Evolutionary conservation across 2,888 invertebrate species (phyloP), one percentile per base, ranked within the genome.

Genomic region (Plebejus argus): DNA sequence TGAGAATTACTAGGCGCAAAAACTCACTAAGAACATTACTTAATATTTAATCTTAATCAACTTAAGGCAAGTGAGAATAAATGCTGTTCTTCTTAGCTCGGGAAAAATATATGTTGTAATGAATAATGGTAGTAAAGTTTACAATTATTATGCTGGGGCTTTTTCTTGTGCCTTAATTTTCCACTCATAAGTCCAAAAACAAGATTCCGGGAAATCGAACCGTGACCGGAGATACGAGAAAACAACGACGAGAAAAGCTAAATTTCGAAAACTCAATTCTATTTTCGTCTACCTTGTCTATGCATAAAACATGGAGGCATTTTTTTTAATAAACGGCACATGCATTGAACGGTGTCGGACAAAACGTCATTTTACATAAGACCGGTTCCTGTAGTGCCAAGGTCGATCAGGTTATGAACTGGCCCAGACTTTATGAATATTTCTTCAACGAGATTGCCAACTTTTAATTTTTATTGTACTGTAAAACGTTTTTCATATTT

Each of bases 321-420:
- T 4, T 66, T 66, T 66, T 5, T 15, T 3, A 28, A 20, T 23
- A 61, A 61, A 28, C 66, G 66, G 66, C 66, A 66, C 15, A 5
- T 33, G 66, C 28, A 66, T 23, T 66, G 28, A 66, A 66, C 18
- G 28, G 61, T 61, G 61, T 12, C 61, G 4, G 28, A 66, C 66
- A 5, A 66, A 66, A 66, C 33, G 66, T 66, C 6, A 28, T 66
- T 66, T 66, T 66, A 66, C 66, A 66, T 28, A 28, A 28, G 66
- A 66, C 66, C 66, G 66, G 66, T 66, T 4, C 28, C 28, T 66
- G 66, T 66, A 66, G 33, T 66, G 66, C 66, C 66, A 66, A 66
- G 66, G 66, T 66, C 66, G 66, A 66, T 4, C 33, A 33, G 28
- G 66, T 66, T 66, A 66, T 66, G 66, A 18, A 66, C 66, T 12